Evolutionary conservation across 2,797 vertebrate species (phyloP).

Genomic region (Ptychobarbus kaznakovi): DNA sequence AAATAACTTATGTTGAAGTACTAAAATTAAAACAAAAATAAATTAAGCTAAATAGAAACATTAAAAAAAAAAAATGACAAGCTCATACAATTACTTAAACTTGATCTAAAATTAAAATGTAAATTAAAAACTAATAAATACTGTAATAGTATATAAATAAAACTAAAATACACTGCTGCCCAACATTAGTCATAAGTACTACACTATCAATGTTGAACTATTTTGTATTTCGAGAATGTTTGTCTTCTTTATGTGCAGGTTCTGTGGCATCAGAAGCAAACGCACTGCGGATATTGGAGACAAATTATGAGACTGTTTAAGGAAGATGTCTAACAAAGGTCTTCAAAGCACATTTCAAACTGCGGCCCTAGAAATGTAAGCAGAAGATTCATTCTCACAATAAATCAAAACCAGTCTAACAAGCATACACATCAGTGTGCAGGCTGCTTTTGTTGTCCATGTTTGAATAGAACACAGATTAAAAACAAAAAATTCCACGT

Average conservation of each 20-base stretch:
- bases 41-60: neutral
- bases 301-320: neutral
- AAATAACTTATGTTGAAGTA: neutral
- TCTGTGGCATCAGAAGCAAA: neutral
- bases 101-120: neutral
- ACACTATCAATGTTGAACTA: neutral
- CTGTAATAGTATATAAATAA: neutral
- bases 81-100: neutral
- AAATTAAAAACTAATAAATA: neutral
- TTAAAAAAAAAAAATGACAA: neutral
- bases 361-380: neutral
- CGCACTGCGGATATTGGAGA: neutral
- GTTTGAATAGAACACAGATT: neutral
- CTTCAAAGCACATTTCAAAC: conserved; percentile 10
- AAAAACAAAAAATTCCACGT: too few species aligned
- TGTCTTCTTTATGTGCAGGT: conserved; percentile 20
- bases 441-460: conserved; percentile 1
- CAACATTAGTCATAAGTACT: neutral
- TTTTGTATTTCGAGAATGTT: neutral
- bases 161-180: neutral
- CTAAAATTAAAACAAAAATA: neutral
- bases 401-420: neutral
- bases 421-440: neutral
- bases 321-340: neutral
- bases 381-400: neutral